phyloP scores from a whole-genome alignment of 2,888 invertebrate genomes.

The Troilus luridus region DNA sequence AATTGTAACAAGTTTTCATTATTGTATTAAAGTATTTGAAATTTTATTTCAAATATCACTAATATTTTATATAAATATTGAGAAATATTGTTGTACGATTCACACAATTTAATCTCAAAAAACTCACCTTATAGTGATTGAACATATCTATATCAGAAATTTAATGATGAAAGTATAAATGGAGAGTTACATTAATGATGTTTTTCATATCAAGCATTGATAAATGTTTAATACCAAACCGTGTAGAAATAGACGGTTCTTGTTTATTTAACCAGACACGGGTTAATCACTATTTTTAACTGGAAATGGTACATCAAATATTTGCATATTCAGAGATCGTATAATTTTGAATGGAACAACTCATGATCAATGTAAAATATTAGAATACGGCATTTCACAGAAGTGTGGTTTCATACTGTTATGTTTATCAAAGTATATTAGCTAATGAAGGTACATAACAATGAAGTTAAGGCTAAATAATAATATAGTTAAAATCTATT shows the following conservation, averaged over 20 bases:
- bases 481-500: too few relatives aligned
- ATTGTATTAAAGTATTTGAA: too few relatives aligned
- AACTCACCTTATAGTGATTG: background rate
- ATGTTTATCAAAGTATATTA: too few relatives aligned
- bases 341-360: background rate
- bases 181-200: background rate
- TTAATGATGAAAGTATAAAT: background rate
- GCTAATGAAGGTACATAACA: too few relatives aligned
- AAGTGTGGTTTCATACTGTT: too few relatives aligned
- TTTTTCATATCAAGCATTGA: background rate
- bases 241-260: background rate
- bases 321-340: slow-evolving; percentile 2
- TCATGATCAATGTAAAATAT: background rate
- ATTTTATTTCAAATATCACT: too few relatives aligned
- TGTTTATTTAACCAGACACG: background rate
- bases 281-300: slow-evolving; percentile 14
- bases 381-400: background rate
- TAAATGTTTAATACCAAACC: background rate
- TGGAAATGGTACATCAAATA: slow-evolving; percentile 21
- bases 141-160: background rate
- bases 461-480: too few relatives aligned
- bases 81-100: background rate
- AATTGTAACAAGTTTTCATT: too few relatives aligned
- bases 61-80: background rate
- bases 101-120: background rate